Base-by-base conservation (phyloP, 1,140 invertebrate species). In the Cotesia typhae region DNA sequence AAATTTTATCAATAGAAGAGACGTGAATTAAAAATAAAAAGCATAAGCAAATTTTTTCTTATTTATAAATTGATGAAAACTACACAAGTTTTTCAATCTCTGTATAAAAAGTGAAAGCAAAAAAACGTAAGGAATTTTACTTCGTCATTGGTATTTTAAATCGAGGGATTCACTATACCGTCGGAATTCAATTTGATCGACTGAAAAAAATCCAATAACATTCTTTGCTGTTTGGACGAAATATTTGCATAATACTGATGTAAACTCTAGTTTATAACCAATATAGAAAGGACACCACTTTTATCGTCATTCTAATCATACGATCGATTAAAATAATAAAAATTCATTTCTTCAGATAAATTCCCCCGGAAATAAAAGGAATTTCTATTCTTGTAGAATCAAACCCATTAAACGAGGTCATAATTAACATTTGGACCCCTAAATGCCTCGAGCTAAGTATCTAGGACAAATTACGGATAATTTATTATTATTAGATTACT, bases 201-300 rank as follows among this genome's bases (percentile, higher is more conserved):
- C 72, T 73, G 73, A 82, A 82, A 80, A 80, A 82, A 85, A 84
- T 85, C 79, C 82, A 85, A 85, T 84, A 85, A 84, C 80, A 84
- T 85, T 84, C 84, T 80, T 79, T 61, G 60, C 20, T 52, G 20
- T 28, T 67, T 67, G 47, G 20, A 55, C 51, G 10, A 67, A 67
- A 67, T 67, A 67, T 67, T 67, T 55, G 28, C 66, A 67, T 70
- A 73, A 73, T 68, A 69, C 17, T 51, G 38, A 66, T 73, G 73
- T 68, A 64, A 41, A 57, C 55, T 14, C 17, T 51, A 37, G 53
- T 67, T 47, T 38, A 66, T 51, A 47, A 14, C 64, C 20, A n/a
- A 38, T 38, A 9, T 4, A 35, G 12, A 51, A 66, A 17, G 36
- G 38, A 38, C 61, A 66, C 41, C 12, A 66, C 20, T 66, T 66